phyloP scores from a whole-genome alignment of 2,888 invertebrate species.

The Spialia ferax region DNA sequence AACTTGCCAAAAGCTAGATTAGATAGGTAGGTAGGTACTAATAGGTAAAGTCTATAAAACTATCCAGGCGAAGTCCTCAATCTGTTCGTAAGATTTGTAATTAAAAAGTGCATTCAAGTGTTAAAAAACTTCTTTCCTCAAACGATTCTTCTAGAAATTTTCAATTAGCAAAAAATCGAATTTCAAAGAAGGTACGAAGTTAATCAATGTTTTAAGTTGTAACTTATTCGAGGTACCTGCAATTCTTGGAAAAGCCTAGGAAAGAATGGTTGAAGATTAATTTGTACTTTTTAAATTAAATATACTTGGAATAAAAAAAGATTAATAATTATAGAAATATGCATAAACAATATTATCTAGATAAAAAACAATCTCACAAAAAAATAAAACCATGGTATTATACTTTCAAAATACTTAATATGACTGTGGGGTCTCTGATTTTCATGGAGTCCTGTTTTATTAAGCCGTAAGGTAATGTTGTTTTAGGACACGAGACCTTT shows the following conservation, averaged over 20 bases:
- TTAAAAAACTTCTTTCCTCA: slow-evolving; percentile 45
- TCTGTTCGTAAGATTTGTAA: slow-evolving; percentile 36
- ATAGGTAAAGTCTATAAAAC: slow-evolving; percentile 12
- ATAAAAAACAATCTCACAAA: background rate
- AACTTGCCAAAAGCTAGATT: too few species aligned
- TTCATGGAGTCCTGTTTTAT: slow-evolving; percentile 59
- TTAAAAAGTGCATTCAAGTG: slow-evolving; percentile 34
- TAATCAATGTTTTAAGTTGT: slow-evolving; percentile 58
- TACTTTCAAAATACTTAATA: slow-evolving; percentile 48
- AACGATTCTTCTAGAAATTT: slow-evolving; percentile 60
- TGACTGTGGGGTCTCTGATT: slow-evolving; percentile 54
- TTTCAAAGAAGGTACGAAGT: slow-evolving; percentile 62
- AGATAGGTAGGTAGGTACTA: background rate
- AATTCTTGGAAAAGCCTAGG: too few species aligned
- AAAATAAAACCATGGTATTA: background rate
- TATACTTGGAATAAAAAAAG: too few species aligned
- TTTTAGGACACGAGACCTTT: slow-evolving; percentile 73
- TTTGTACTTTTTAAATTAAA: too few species aligned
- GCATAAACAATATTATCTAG: background rate
- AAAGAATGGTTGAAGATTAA: too few species aligned
- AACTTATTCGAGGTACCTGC: background rate
- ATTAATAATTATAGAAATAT: too few species aligned
- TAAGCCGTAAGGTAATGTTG: slow-evolving; percentile 70
- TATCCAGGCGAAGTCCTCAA: slow-evolving; percentile 20
- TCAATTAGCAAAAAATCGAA: slow-evolving; percentile 65